phyloP scores from a whole-genome alignment of 2,113 vertebrate species.

The Australoheros scitulus region DNA sequence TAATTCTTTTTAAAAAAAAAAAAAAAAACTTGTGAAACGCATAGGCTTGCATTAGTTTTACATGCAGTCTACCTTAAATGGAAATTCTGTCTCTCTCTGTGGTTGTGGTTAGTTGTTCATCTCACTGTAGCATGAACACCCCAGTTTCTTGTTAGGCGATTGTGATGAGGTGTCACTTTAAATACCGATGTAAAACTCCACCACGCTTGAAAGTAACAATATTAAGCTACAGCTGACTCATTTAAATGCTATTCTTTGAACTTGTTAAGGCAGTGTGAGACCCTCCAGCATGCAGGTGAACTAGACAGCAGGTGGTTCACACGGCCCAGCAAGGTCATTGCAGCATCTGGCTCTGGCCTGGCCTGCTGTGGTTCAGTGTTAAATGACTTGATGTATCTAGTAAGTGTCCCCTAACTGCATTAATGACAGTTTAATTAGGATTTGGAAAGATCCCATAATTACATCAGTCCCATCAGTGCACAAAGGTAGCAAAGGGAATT shows the following conservation, averaged over 20 bases:
- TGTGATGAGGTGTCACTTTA: constrained; percentile 36
- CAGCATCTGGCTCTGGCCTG: constrained; percentile 10
- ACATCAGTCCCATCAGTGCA: constrained; percentile 16
- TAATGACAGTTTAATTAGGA: constrained; percentile 41
- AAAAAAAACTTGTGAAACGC: not conserved
- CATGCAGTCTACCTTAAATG: constrained; percentile 55
- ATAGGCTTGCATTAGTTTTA: not conserved
- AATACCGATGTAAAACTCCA: constrained; percentile 21
- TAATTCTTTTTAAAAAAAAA: accelerated
- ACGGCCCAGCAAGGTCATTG: constrained; percentile 5
- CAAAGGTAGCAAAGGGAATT: constrained; percentile 8
- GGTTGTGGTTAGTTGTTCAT: constrained; percentile 37
- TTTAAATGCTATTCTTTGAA: not conserved
- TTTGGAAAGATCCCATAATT: constrained; percentile 27
- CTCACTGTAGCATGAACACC: not conserved
- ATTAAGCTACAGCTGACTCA: not conserved
- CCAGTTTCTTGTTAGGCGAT: constrained; percentile 26
- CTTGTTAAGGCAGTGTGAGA: not conserved
- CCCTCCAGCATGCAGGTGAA: constrained; percentile 7
- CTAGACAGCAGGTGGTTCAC: not conserved
- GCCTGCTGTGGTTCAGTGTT: constrained; percentile 22
- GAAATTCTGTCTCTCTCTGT: constrained; percentile 29
- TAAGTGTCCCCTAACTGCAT: not conserved
- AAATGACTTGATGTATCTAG: constrained; percentile 12
- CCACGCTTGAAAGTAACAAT: not conserved